Conservation (phyloP, 2,797 vertebrate genomes). For the Sebastes ruberrimus region DNA sequence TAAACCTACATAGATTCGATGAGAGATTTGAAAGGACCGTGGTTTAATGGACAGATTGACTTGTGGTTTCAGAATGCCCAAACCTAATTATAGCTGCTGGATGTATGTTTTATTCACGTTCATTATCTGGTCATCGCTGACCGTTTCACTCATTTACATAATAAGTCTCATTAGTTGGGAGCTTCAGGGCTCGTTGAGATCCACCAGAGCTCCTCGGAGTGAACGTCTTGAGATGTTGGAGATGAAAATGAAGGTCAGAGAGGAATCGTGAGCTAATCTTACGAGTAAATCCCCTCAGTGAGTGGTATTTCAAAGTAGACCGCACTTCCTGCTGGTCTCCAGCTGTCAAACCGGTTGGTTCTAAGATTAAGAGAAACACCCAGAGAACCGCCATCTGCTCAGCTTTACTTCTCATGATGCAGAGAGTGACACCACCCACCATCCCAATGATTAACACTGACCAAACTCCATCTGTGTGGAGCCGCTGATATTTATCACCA, state of each 20-base stretch:
- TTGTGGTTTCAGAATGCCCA: background rate
- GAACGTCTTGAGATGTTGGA: background rate
- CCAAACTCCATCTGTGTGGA: constrained; percentile 12
- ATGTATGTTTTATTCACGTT: constrained; percentile 4
- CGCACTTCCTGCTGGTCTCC: constrained; percentile 15
- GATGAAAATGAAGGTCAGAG: constrained; percentile 29
- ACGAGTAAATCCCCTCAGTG: constrained; percentile 8
- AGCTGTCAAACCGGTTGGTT: constrained; percentile 30
- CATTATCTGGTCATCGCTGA: background rate
- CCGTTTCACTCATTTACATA: background rate
- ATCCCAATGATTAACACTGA: background rate
- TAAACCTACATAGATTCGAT: background rate
- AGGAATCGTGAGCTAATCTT: constrained; percentile 1
- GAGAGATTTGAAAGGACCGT: background rate
- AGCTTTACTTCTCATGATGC: background rate
- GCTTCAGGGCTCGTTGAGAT: constrained; percentile 1
- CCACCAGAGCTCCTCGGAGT: background rate
- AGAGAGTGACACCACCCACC: background rate
- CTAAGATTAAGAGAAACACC: background rate
- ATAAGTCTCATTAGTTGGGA: background rate
- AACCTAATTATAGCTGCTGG: background rate
- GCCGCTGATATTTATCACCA: background rate
- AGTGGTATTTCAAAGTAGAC: constrained; percentile 26
- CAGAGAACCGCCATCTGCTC: constrained; percentile 32
- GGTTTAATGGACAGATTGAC: background rate